phyloP scores from a whole-genome alignment of 2,888 invertebrate species.

The Calameuta pallipes region DNA sequence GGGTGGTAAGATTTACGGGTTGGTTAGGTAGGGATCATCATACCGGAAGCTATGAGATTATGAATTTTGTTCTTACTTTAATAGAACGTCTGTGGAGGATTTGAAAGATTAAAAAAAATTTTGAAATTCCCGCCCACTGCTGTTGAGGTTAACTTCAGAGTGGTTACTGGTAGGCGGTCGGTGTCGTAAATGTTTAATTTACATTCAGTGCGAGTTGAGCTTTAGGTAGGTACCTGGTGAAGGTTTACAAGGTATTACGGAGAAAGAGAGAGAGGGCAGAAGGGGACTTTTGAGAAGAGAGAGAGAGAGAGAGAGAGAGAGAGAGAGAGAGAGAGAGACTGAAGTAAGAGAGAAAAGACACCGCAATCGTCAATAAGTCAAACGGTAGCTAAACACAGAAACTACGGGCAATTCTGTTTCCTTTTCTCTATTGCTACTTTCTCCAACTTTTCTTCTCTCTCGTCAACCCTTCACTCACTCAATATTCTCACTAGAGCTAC shows the following conservation, averaged over 20 bases:
- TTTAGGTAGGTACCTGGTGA: slow-evolving; percentile 1
- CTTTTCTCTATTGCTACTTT: too few species aligned
- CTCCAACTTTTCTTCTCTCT: neutral
- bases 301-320: slow-evolving; percentile 1
- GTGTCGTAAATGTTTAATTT: slow-evolving; percentile 19
- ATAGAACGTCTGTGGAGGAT: too few species aligned
- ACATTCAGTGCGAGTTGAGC: slow-evolving; percentile 17
- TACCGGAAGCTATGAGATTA: too few species aligned
- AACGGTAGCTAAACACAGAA: neutral
- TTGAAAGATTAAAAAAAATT: too few species aligned
- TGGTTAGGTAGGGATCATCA: too few species aligned
- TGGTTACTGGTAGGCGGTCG: slow-evolving; percentile 8
- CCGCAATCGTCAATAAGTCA: slow-evolving; percentile 1
- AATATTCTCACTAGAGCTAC: slow-evolving; percentile 10
- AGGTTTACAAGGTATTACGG: neutral
- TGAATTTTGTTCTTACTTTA: too few species aligned
- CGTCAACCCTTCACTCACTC: slow-evolving; percentile 17
- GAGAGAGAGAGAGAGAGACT: neutral
- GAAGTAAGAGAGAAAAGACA: neutral
- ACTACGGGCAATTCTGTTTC: too few species aligned
- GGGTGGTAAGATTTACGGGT: too few species aligned
- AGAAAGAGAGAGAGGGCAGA: neutral
- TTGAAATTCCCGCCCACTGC: neutral
- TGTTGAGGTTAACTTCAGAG: neutral
- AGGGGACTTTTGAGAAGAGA: neutral